Percentiles rank a stretch among this genome's conserved stretches.
Conservation (phyloP, 2,113 vertebrate genomes). For the Psittacus erithacus region DNA sequence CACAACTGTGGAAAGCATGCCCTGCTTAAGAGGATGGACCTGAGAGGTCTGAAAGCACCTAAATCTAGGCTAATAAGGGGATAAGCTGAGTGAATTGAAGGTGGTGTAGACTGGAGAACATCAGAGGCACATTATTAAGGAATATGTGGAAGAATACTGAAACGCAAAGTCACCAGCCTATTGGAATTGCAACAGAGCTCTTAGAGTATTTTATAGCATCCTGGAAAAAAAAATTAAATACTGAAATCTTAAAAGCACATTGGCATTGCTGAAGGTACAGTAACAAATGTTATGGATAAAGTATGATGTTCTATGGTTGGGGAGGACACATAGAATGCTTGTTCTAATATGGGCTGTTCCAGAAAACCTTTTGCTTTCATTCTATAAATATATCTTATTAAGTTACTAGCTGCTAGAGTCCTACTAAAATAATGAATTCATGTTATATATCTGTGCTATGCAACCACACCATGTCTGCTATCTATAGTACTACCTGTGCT, state of each 20-base stretch:
- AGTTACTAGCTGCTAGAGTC: neutral
- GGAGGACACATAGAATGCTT: neutral
- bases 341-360: neutral
- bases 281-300: neutral
- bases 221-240: neutral
- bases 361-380: neutral
- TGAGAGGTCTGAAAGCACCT: neutral
- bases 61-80: neutral
- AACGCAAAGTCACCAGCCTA: neutral
- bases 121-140: neutral
- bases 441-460: accelerated
- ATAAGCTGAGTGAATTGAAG: neutral
- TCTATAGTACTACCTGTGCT: neutral
- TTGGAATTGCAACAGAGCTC: neutral
- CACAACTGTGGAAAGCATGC: neutral
- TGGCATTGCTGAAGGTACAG: neutral
- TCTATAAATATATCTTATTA: neutral
- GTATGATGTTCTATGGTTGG: neutral
- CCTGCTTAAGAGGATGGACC: accelerated
- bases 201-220: neutral
- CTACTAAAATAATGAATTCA: neutral
- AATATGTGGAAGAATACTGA: neutral
- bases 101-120: neutral
- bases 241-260: neutral
- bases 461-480: neutral